Evolutionary conservation across 53 echinoderm and acorn worm genomes (phyloP), one percentile per base, ranked within the genome.

Genomic region (Arbacia lixula): DNA sequence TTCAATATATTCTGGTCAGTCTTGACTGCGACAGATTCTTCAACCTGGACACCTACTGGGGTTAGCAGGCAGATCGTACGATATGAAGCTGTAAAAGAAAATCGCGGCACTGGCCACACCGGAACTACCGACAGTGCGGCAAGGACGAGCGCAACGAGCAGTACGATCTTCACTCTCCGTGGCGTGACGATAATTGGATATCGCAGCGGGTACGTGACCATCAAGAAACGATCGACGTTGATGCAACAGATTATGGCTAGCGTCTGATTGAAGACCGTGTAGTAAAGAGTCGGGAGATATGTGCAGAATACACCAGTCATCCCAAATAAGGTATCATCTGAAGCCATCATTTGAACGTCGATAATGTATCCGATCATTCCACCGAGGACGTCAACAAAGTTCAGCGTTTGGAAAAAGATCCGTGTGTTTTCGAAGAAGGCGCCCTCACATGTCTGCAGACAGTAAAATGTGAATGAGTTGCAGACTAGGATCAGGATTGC

Each of bases 401-500:
- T 38, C 36, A 66, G 11, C 38, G 66, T 38, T 33, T 66, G 36
- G 66, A 66, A 66, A 38, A 66, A 66, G 36, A 66, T 36, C 9
- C 66, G n/a, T 5, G 66, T 66, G 9, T 35, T 66, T 37, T 66
- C 66, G 36, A 21, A 38, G 14, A 66, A 66, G 14, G 66, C 66
- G 22, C 38, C 28, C 17, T 20, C 36, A 24, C 66, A 66, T 3
- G 66, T 66, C 12, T 66, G 66, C 22, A 66, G 22, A 10, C 36
- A 22, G 38, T 66, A 66, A 3, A 66, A 22, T 9, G 66, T 36
- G 20, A 66, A 66, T 20, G n/a, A n/a, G 20, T 66, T 37, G 66
- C 66, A 66, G 36, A 66, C 22, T 22, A 66, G 11, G 38, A 66
- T 66, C 66, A 66, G 9, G 22, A 66, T 66, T 21, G 66, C 21